phyloP scores from a whole-genome alignment of 2,888 invertebrate species.

The Ceraclea dissimilis region DNA sequence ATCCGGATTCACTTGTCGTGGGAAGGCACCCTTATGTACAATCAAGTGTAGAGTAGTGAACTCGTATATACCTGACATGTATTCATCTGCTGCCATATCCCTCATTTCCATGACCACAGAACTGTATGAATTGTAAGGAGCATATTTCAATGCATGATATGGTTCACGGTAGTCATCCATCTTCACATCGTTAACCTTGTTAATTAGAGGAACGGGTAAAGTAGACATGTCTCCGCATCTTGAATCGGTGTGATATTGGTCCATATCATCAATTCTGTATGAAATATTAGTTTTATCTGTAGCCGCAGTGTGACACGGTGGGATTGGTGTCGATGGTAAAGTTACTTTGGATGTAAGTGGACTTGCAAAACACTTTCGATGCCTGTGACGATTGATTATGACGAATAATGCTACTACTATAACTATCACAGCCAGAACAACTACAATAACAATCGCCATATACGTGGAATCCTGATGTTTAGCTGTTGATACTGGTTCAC shows the following conservation, averaged over 20 bases:
- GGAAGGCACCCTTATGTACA: no score
- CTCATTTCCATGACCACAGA: constrained; percentile 70
- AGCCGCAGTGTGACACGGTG: constrained; percentile 43
- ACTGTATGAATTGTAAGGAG: constrained; percentile 70
- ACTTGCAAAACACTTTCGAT: constrained; percentile 66
- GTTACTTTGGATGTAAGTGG: constrained; percentile 53
- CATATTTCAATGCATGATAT: constrained; percentile 66
- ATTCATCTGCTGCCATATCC: constrained; percentile 52
- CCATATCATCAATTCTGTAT: constrained; percentile 51
- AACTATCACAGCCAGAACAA: constrained; percentile 64
- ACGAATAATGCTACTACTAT: constrained; percentile 65
- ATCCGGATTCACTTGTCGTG: no score
- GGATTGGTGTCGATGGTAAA: constrained; percentile 29
- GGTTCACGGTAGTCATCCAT: constrained; percentile 74
- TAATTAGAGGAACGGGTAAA: constrained; percentile 46
- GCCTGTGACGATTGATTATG: constrained; percentile 62
- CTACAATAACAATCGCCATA: constrained; percentile 72
- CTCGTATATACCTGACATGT: constrained; percentile 38
- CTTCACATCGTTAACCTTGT: constrained; percentile 53
- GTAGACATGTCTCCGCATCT: constrained; percentile 46
- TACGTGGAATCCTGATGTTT: constrained; percentile 64
- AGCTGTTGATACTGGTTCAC: constrained; percentile 58
- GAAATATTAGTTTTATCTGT: constrained; percentile 45
- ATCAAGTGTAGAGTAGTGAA: no score
- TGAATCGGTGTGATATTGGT: constrained; percentile 43